Conservation (phyloP, 2,888 invertebrate species). For the Xiphydria camelus region DNA sequence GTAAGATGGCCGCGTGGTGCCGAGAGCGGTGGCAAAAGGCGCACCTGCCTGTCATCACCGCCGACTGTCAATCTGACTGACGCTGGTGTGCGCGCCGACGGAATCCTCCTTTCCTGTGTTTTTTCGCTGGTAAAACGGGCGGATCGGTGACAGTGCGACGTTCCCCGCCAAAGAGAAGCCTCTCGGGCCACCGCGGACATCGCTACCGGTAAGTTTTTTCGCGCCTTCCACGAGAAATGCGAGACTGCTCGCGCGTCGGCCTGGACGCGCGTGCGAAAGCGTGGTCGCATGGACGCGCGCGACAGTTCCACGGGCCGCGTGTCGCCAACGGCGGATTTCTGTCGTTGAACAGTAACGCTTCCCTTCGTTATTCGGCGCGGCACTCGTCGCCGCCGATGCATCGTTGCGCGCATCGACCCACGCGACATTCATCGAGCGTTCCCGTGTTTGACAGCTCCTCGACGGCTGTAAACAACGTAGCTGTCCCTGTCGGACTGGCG, state of each 20-base stretch:
- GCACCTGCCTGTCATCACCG: conserved; percentile 43
- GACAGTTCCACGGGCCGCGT: no score
- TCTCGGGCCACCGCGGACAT: background rate
- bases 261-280: conserved; percentile 30
- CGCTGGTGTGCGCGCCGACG: conserved; percentile 34
- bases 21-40: conserved; percentile 29
- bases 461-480: conserved; percentile 31
- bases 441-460: conserved; percentile 33
- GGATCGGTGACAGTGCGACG: no score
- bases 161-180: no score
- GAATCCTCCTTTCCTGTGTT: no score
- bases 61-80: conserved; percentile 45
- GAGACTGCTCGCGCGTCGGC: conserved; percentile 14
- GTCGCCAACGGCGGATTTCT: no score
- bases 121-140: no score
- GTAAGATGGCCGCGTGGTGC: conserved; percentile 6
- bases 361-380: no score
- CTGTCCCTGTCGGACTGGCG: conserved; percentile 27
- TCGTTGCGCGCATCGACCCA: no score
- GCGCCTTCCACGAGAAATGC: background rate
- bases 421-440: background rate
- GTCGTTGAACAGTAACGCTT: no score
- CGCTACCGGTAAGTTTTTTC: conserved; percentile 10
- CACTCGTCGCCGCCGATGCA: no score
- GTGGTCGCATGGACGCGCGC: conserved; percentile 12